phyloP scores from a whole-genome alignment of 2,797 vertebrate species.

The Hippoglossus hippoglossus region DNA sequence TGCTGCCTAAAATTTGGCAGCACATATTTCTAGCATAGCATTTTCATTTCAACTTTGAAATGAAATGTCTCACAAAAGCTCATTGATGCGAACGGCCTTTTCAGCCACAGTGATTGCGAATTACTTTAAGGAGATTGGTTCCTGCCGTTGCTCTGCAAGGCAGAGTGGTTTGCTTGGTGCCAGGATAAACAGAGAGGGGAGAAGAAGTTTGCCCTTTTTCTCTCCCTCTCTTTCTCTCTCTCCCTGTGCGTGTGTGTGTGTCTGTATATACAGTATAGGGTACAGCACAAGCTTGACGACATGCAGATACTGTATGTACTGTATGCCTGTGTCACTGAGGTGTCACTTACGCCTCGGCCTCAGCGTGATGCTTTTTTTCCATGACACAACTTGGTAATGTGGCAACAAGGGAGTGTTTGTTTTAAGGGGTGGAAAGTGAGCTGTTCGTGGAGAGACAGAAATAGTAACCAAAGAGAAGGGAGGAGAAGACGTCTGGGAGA shows the following conservation, averaged over 20 bases:
- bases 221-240: slow-evolving; percentile 1
- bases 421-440: slow-evolving; percentile 39
- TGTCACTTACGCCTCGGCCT: slow-evolving; percentile 15
- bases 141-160: slow-evolving; percentile 58
- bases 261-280: slow-evolving; percentile 1
- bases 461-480: slow-evolving; percentile 8
- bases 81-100: slow-evolving; percentile 67
- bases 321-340: slow-evolving; percentile 11
- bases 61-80: slow-evolving; percentile 66
- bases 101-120: slow-evolving; percentile 73
- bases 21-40: slow-evolving; percentile 46
- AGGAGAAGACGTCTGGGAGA: neutral
- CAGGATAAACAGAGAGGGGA: slow-evolving; percentile 58
- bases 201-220: slow-evolving; percentile 7
- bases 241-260: neutral
- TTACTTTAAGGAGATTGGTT: slow-evolving; percentile 76
- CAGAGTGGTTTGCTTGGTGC: slow-evolving; percentile 48
- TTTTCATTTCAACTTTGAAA: slow-evolving; percentile 61
- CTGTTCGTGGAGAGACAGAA: slow-evolving; percentile 44
- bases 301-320: neutral
- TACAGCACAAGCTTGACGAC: slow-evolving; percentile 12
- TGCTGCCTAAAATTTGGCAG: slow-evolving; percentile 35
- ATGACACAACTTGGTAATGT: slow-evolving; percentile 45
- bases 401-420: slow-evolving; percentile 76
- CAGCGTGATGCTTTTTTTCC: slow-evolving; percentile 66